Evolutionary conservation across 1,140 invertebrate genomes (phyloP).

Genomic region (Rhynchophorus ferrugineus): DNA sequence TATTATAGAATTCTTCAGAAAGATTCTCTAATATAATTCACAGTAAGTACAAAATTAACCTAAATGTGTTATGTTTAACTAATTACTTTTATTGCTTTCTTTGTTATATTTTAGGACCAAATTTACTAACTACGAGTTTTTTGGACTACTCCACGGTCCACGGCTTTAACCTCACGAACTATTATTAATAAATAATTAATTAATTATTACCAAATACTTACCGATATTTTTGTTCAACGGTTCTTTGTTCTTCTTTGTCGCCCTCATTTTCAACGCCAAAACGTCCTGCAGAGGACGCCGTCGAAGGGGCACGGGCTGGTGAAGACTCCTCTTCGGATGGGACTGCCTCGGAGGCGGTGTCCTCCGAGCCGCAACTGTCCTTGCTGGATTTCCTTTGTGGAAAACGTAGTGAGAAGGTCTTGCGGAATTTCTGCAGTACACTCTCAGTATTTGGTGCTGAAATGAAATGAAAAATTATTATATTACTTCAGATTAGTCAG

Average conservation of each 20-base stretch:
- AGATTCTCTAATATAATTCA: no score
- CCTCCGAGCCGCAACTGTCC: conserved; percentile 43
- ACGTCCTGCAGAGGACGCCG: conserved; percentile 7
- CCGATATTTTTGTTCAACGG: conserved; percentile 35
- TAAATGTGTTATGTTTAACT: no score
- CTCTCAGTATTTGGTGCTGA: conserved; percentile 35
- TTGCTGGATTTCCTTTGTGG: conserved; percentile 47
- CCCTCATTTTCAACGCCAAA: conserved; percentile 9
- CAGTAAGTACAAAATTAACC: no score
- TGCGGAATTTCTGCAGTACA: conserved; percentile 62
- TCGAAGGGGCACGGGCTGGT: conserved; percentile 26
- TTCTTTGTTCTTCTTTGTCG: conserved; percentile 26
- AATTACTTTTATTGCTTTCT: no score
- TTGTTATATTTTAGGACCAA: no score
- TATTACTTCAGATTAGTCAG: not conserved
- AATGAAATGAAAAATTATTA: conserved; percentile 8
- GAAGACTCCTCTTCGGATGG: conserved; percentile 35
- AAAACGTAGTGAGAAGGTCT: conserved; percentile 58
- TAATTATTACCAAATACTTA: conserved; percentile 22
- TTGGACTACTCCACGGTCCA: no score
- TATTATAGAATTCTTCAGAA: not conserved
- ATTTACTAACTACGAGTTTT: no score
- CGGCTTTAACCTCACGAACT: not conserved
- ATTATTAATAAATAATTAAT: not conserved
- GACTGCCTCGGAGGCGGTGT: conserved; percentile 40